Evolutionary conservation across 2,113 vertebrate species (phyloP), one percentile per base, ranked within the genome.

Genomic region (Passer montanus): DNA sequence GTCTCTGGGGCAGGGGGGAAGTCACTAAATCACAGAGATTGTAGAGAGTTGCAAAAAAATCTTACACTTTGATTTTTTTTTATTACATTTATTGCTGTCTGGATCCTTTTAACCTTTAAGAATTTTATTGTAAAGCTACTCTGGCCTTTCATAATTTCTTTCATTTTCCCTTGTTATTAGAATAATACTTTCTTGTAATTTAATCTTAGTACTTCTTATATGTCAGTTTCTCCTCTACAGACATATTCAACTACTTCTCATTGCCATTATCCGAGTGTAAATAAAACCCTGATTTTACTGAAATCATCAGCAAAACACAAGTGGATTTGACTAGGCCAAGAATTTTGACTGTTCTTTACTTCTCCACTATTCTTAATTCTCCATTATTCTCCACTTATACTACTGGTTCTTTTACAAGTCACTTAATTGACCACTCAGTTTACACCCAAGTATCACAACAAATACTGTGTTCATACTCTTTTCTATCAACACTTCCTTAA

Each of bases 41-140:
- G 9, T 31, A 64, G 33, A 69, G 27, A 78, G 44, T 39, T 84
- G 43, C 41, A 86, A 87, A 93, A 78, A 94, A 81, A 70, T 35
- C 3, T 78, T 67, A 22, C 24, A 11, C 23, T 75, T 10, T 24
- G 10, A 20, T 35, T 33, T 85, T 86, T 88, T 80, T 76, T 56
- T 41, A 56, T 70, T 89, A 19, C 47, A 50, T 89, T 80, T 84
- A 87, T 95, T 84, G 22, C 53, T 75, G 24, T 53, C 68, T 85
- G 35, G 19, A 84, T 93, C 33, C 30, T 94, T 94, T 89, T 91
- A 87, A 84, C 39, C 58, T 89, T 87, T 87, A 79, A 79, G 53
- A 87, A 84, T 79, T 85, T 64, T 84, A 64, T 60, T 82, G 74
- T 49, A 66, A 93, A 72, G 13, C 53, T 73, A 66, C 49, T 76